phyloP scores from a whole-genome alignment of 1,140 invertebrate species.

The Lysiphlebus fabarum region DNA sequence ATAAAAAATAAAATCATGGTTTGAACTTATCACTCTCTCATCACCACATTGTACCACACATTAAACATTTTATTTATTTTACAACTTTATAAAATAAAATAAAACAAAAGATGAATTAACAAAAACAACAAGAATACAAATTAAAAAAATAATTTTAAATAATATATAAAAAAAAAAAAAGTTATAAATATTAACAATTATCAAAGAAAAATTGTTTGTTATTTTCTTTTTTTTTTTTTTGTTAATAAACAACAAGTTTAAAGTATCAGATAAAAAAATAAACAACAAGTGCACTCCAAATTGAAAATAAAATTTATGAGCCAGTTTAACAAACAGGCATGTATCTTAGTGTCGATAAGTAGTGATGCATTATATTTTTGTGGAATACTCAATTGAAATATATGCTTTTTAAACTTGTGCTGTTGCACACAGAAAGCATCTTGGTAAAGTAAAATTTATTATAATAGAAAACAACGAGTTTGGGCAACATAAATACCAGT shows the following conservation, averaged over 20 bases:
- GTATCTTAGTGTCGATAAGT: conserved; percentile 17
- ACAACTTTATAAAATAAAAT: conserved; percentile 4
- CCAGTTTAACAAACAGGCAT: conserved; percentile 12
- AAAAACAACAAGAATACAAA: neutral
- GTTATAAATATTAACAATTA: neutral
- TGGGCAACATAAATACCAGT: neutral
- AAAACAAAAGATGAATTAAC: neutral
- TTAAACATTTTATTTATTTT: conserved; percentile 32
- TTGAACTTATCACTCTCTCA: neutral
- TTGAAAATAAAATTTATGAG: conserved; percentile 17
- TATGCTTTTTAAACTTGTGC: conserved; percentile 9
- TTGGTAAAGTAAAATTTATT: neutral
- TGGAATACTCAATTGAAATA: conserved; percentile 14
- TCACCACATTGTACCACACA: conserved; percentile 3
- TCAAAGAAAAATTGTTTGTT: neutral
- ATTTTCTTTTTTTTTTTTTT: no score
- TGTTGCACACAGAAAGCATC: neutral
- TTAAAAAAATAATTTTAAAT: no score
- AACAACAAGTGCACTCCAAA: neutral
- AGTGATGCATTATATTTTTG: conserved; percentile 20
- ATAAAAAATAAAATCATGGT: no score
- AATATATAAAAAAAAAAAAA: neutral
- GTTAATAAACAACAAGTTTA: no score
- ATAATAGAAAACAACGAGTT: neutral
- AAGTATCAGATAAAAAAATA: no score